Evolutionary conservation across 2,797 vertebrate species (phyloP).

Genomic region (Rhadinocentrus ornatus): DNA sequence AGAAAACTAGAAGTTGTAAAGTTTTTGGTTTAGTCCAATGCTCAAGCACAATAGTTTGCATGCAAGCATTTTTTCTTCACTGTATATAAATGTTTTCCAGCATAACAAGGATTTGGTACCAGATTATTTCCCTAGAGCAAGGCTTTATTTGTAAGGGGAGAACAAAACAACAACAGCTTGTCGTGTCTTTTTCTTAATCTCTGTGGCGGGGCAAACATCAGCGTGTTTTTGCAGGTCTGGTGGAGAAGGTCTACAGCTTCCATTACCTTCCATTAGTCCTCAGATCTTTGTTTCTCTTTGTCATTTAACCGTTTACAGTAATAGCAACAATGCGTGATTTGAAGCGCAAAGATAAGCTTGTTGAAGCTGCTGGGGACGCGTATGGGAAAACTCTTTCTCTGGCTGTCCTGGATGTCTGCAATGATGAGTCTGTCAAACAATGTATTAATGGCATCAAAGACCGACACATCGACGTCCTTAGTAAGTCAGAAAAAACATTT

Average conservation of each 20-base stretch:
- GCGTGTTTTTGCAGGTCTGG: not conserved
- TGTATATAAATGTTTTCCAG: too few relatives aligned
- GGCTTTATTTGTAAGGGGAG: not conserved
- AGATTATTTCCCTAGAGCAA: not conserved
- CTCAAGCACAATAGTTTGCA: too few relatives aligned
- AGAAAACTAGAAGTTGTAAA: not conserved
- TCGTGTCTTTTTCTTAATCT: not conserved
- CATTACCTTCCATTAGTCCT: not conserved
- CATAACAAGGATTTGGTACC: too few relatives aligned
- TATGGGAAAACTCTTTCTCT: conserved; percentile 78
- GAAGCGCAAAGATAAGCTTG: conserved; percentile 77
- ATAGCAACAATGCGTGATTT: conserved; percentile 84
- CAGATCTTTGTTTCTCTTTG: not conserved
- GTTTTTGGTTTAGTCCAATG: not conserved
- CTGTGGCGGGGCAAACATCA: not conserved
- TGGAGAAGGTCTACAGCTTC: not conserved
- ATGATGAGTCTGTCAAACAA: conserved; percentile 81
- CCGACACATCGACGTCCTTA: conserved; percentile 81
- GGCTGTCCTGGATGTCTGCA: conserved; percentile 82
- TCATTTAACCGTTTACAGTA: conserved; percentile 46
- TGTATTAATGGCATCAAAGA: conserved; percentile 84
- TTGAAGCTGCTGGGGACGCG: conserved; percentile 76
- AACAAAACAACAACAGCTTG: not conserved
- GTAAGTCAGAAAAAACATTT: conserved; percentile 56
- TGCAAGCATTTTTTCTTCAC: too few relatives aligned